Percentiles rank a stretch among this genome's conserved stretches.
Conservation (phyloP, 2,797 vertebrate species). For the Rhyacichthys aspro region DNA sequence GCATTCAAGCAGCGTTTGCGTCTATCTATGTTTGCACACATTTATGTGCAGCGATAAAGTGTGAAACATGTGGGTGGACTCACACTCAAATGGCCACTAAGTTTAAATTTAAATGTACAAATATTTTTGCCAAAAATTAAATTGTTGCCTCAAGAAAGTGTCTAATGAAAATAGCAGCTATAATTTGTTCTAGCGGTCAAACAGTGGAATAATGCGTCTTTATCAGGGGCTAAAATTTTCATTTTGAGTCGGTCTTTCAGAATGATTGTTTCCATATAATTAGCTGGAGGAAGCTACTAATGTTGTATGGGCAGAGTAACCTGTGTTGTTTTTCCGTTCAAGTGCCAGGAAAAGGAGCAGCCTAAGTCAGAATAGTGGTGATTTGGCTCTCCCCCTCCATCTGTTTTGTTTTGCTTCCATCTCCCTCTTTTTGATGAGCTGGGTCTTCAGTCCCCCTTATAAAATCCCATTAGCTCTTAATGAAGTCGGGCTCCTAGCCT, state of each 20-base stretch:
- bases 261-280: constrained; percentile 44
- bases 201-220: constrained; percentile 41
- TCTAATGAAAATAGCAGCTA: constrained; percentile 47
- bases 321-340: constrained; percentile 42
- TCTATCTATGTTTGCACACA: constrained; percentile 32
- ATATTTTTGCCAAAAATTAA: constrained; percentile 39
- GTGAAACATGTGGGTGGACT: constrained; percentile 71
- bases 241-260: constrained; percentile 39
- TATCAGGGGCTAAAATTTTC: constrained; percentile 32
- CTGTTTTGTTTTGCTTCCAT: constrained; percentile 86
- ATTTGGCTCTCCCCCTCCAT: constrained; percentile 81
- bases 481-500: constrained; percentile 99
- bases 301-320: constrained; percentile 48
- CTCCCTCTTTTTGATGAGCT: constrained; percentile 85
- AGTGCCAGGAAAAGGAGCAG: constrained; percentile 54
- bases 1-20: constrained; percentile 22
- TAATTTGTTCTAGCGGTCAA: constrained; percentile 36
- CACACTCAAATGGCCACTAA: constrained; percentile 53
- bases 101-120: constrained; percentile 47
- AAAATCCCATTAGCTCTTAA: constrained; percentile 99
- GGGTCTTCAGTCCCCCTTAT: constrained; percentile 85
- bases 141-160: constrained; percentile 26
- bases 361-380: constrained; percentile 69
- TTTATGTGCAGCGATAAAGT: constrained; percentile 47
- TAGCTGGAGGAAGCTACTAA: constrained; percentile 26